Percentiles rank a stretch among this genome's conserved stretches.
phyloP scores from a whole-genome alignment of 2,113 vertebrate genomes.

The Heptranchias perlo region DNA sequence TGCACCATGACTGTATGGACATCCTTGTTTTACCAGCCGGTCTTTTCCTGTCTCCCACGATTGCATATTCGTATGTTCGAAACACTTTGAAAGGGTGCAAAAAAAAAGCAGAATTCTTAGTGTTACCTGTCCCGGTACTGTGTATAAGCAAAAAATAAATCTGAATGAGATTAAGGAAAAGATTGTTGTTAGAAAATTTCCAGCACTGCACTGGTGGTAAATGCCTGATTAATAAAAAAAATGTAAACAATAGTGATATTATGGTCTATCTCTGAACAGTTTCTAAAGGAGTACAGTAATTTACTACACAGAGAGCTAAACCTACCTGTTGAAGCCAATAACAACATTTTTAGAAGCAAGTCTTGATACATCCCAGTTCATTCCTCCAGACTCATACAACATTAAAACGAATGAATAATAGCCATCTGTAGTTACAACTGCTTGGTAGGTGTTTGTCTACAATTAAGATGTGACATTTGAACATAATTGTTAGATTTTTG shows the following conservation, averaged over 20 bases:
- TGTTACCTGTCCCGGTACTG: no score
- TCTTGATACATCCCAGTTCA: conserved; percentile 56
- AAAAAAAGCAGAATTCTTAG: no score
- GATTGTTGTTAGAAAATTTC: neutral
- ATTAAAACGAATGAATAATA: conserved; percentile 57
- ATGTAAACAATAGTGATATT: neutral
- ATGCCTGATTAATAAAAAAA: neutral
- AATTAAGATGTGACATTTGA: conserved; percentile 18
- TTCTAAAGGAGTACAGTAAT: neutral
- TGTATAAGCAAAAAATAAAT: neutral
- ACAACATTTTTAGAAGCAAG: conserved; percentile 40
- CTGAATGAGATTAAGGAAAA: neutral
- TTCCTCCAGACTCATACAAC: conserved; percentile 54
- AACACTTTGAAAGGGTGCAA: no score
- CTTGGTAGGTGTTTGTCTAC: conserved; percentile 63
- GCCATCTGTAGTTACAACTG: conserved; percentile 59
- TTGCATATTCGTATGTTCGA: no score
- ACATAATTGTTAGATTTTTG: neutral
- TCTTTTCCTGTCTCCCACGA: no score
- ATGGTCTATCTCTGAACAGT: neutral
- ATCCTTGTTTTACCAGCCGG: no score
- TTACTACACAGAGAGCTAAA: neutral
- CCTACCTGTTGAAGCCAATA: conserved; percentile 62
- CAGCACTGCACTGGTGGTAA: neutral
- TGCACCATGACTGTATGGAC: no score